Base-by-base conservation (phyloP, 2,113 vertebrate genomes). In the Vombatus ursinus region DNA sequence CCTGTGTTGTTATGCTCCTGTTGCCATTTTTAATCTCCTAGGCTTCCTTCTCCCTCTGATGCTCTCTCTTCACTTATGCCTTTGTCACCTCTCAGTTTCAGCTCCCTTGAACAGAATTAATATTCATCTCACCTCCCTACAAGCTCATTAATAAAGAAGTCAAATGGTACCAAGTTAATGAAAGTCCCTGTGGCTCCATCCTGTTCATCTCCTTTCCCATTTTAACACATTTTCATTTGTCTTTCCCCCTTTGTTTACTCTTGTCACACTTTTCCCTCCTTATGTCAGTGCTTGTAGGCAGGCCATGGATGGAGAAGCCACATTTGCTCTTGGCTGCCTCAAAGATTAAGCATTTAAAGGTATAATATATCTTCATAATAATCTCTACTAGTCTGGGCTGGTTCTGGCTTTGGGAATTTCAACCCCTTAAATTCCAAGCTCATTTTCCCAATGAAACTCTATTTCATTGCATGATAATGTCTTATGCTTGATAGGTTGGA, bases 221-320 rank as follows among this genome's bases (percentile, higher is more conserved):
- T 95, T 97, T 91, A 96, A 94, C 91, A 48, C 0, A 7, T 54
- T 90, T 92, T 92, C 96, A 97, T 97, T 96, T 92, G 96, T 98
- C 97, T 96, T 96, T 94, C 12, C 68, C 47, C 93, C 89, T 95
- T 94, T 96, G 96, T 96, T 98, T 97, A 97, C 97, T 97, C 96
- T 91, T 94, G 94, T 97, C 93, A 93, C 94, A 94, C 95, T 96
- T 95, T 96, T 96, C 95, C 96, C 92, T 98, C 95, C 90, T 93
- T 94, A 96, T 95, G 92, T 96, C 97, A 92, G 84, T 0, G 8
- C 95, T 93, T 90, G 28, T 97, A 96, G 96, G 95, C 94, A 97
- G 93, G 95, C 96, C 95, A 92, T 68, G 93, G 95, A 95, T 93
- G 93, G 92, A 91, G 52, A 77, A 12, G 77, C 93, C 92, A 51